Base-by-base conservation (phyloP, 2,888 invertebrate species). In the Zaprionus obscuricornis region DNA sequence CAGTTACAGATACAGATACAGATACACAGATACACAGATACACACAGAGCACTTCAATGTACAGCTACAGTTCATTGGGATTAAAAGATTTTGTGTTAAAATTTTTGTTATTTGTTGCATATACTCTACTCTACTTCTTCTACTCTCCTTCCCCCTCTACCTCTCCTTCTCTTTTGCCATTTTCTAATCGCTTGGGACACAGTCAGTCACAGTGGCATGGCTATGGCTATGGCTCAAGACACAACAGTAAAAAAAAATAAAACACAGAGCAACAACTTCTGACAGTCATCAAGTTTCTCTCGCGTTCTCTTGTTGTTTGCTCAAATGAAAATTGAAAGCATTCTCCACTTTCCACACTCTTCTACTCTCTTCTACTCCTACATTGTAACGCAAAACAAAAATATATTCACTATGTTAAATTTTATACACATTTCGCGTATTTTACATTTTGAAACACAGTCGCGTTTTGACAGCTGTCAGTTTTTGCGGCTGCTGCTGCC, bases 381-480 rank as follows among this genome's bases (percentile, higher is more conserved):
- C n/a, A n/a, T n/a, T n/a, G n/a, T n/a, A n/a, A n/a, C n/a, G n/a
- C n/a, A n/a, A n/a, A n/a, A n/a, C n/a, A n/a, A n/a, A 56, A 72
- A 67, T 59, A 51, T 57, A 76, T 62, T n/a, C n/a, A 72, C 65
- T 54, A 76, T 62, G 70, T 33, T 63, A 68, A 69, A 67, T 81
- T 68, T 66, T 51, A 51, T 47, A 60, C 59, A 54, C 51, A 39
- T 29, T 66, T n/a, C n/a, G n/a, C 45, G 45, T 31, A 56, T 55
- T 72, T 68, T 57, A 49, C 60, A 66, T 62, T 71, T 63, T 47
- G 57, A 69, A 73, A 70, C 70, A 40, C 20, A 65, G 66, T 64
- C 72, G 69, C 79, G 74, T 82, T 82, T 79, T 83, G 81, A 82
- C 81, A 82, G 81, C 81, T 82, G 81, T 81, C 83, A 78, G 75